Evolutionary conservation across 2,113 vertebrate species (phyloP).

Genomic region (Myanophis thanlyinensis): DNA sequence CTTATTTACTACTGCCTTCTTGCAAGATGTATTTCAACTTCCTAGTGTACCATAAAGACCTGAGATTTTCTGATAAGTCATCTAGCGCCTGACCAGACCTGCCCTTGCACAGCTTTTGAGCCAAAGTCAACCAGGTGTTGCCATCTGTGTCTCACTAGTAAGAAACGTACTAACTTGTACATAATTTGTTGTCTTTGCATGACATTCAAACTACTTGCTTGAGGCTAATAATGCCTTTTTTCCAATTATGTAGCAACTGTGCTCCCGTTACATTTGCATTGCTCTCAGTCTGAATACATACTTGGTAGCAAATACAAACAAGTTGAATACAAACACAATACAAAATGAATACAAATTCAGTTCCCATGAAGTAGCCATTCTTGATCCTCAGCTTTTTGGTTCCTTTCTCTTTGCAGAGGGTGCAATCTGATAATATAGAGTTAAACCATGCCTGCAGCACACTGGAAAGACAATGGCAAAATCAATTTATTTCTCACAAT

Average conservation of each 20-base stretch:
- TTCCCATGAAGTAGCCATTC: neutral
- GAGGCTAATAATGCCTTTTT: neutral
- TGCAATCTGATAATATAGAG: slow-evolving; percentile 4
- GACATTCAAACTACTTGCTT: neutral
- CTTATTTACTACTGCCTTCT: neutral
- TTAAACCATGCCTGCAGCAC: neutral
- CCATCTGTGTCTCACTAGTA: neutral
- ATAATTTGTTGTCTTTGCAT: neutral
- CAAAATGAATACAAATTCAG: neutral
- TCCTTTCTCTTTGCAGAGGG: neutral
- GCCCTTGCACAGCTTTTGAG: neutral
- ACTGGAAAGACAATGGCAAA: neutral
- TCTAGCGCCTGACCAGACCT: neutral
- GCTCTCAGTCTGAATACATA: neutral
- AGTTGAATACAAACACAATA: neutral
- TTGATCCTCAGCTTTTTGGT: neutral
- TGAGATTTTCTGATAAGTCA: neutral
- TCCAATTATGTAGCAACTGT: neutral
- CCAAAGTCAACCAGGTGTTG: neutral
- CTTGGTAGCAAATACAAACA: neutral
- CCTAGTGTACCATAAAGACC: neutral
- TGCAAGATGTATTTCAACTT: neutral
- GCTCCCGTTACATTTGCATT: neutral
- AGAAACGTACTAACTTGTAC: neutral
- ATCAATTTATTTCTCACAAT: neutral